phyloP scores from a whole-genome alignment of 2,888 invertebrate genomes.

The Plebejus argus region DNA sequence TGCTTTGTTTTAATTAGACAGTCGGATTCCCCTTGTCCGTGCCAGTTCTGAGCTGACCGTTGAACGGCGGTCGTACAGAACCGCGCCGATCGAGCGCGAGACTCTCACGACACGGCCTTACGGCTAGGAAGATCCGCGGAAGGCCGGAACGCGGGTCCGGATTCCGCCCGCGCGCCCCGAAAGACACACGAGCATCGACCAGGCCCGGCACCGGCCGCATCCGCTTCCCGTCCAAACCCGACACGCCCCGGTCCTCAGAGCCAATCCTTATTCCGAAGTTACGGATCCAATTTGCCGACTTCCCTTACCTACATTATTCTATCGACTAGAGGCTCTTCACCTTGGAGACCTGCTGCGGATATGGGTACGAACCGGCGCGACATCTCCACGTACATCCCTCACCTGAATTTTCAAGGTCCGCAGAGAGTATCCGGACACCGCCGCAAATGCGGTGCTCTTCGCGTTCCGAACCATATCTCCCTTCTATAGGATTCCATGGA shows the following conservation, averaged over 20 bases:
- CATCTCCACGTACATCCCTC: conserved; percentile 56
- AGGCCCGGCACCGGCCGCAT: no score
- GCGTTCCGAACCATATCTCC: conserved; percentile 58
- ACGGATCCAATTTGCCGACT: conserved; percentile 85
- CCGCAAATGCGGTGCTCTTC: conserved; percentile 55
- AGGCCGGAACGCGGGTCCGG: conserved; percentile 50
- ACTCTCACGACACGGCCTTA: conserved; percentile 51
- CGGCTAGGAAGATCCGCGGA: conserved; percentile 50
- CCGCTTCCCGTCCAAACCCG: conserved; percentile 57
- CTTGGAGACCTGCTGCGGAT: conserved; percentile 89
- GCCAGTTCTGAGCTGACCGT: conserved; percentile 41
- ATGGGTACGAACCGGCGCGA: conserved; percentile 82
- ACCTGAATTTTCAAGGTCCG: conserved; percentile 63
- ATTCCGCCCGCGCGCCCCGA: conserved; percentile 54
- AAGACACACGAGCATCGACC: conserved; percentile 44
- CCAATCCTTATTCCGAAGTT: conserved; percentile 87
- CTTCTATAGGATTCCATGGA: conserved; percentile 47
- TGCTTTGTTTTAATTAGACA: conserved; percentile 87
- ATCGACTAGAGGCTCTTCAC: conserved; percentile 84
- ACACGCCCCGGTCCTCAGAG: conserved; percentile 84
- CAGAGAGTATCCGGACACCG: conserved; percentile 57
- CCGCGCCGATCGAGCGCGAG: conserved; percentile 56
- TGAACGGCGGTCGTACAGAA: conserved; percentile 55
- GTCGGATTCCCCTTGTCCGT: conserved; percentile 84
- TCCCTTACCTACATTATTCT: conserved; percentile 85